Percentiles rank a stretch among this genome's conserved stretches.
Conservation (phyloP, 2,113 vertebrate genomes). For the Chaetura pelagica region DNA sequence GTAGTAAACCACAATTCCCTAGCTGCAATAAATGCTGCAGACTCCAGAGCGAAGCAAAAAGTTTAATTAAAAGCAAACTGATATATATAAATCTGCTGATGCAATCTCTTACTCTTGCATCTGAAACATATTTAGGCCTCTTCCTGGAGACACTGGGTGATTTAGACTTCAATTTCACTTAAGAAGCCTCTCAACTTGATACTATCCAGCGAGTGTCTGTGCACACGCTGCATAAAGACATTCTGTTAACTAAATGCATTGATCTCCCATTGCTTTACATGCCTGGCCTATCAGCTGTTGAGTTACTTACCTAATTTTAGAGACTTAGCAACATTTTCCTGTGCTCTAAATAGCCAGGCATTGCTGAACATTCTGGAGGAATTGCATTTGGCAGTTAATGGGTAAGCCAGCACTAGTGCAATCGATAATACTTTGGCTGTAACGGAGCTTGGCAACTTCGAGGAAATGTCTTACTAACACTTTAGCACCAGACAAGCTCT, state of each 20-base stretch:
- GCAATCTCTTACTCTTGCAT: not conserved
- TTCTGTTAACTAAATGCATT: not conserved
- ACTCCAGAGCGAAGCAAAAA: not conserved
- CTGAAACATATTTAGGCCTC: not conserved
- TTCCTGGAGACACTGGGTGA: not conserved
- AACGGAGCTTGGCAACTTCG: not conserved
- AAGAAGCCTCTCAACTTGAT: not conserved
- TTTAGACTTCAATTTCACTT: constrained; percentile 10
- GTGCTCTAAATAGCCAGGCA: not conserved
- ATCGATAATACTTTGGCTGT: not conserved
- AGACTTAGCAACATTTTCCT: not conserved
- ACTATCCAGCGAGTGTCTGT: not conserved
- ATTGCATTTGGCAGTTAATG: not conserved
- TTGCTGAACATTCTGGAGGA: not conserved
- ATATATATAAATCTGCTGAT: not conserved
- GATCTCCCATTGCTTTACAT: not conserved
- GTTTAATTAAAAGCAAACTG: constrained; percentile 3
- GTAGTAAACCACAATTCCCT: not conserved
- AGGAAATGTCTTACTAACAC: not conserved
- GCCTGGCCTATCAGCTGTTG: not conserved
- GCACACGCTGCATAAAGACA: not conserved
- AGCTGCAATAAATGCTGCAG: not conserved
- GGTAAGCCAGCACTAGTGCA: not conserved
- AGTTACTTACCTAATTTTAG: not conserved
- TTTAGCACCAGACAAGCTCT: not conserved